phyloP scores from a whole-genome alignment of 1,140 invertebrate genomes.

The Calliphora vicina region DNA sequence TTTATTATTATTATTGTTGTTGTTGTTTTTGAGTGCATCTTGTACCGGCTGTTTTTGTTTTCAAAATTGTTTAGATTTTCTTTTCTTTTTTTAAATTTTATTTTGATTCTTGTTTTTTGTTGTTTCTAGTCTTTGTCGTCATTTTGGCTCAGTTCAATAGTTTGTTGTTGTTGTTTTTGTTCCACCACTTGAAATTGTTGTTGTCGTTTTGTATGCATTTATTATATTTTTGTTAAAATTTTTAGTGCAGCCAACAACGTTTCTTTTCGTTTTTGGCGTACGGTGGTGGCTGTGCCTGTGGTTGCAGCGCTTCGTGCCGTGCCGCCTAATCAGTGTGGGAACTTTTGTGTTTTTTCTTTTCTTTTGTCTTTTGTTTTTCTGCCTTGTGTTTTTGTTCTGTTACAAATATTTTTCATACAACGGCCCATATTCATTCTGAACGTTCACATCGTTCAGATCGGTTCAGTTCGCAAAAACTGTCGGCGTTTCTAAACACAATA shows the following conservation, averaged over 20 bases:
- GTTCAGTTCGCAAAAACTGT: background rate
- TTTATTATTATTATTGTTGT: background rate
- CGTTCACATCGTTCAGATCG: background rate
- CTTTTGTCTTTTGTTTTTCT: background rate
- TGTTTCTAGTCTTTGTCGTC: background rate
- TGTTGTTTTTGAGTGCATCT: background rate
- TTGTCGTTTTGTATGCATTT: background rate
- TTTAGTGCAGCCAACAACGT: background rate
- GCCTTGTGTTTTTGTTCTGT: background rate
- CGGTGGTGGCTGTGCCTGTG: background rate
- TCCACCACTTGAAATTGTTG: background rate
- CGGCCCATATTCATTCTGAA: background rate
- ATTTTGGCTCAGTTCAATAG: background rate
- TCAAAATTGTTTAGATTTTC: background rate
- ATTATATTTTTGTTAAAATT: background rate
- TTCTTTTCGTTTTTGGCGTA: background rate
- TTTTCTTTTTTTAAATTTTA: background rate
- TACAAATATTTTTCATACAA: no score
- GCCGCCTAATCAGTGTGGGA: conserved; percentile 22
- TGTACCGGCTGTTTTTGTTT: background rate
- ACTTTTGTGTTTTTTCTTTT: background rate
- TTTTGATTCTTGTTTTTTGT: background rate
- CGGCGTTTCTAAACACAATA: background rate
- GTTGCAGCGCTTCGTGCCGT: background rate
- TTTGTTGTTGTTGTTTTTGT: background rate